Evolutionary conservation across 2,797 vertebrate species (phyloP).

Genomic region (Oryzias sinensis): DNA sequence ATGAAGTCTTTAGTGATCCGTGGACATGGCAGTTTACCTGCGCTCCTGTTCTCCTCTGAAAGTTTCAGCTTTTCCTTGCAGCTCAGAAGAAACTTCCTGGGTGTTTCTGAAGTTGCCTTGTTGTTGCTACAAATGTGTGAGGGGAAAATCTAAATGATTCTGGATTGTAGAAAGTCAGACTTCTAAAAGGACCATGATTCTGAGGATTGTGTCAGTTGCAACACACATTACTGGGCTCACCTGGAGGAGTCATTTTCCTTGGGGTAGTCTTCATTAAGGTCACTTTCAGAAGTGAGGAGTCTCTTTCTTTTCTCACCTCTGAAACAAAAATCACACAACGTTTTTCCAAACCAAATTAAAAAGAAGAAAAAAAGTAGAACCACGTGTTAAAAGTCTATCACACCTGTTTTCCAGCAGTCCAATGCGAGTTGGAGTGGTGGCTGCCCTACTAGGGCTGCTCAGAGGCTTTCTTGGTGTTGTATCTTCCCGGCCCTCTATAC

Average conservation of each 20-base stretch:
- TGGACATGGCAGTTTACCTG: conserved; percentile 73
- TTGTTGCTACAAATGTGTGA: conserved; percentile 85
- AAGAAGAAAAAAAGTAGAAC: no score
- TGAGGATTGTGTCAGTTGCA: background rate
- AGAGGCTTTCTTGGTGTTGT: conserved; percentile 84
- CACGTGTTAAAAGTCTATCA: background rate
- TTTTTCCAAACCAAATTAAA: background rate
- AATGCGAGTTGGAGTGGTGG: conserved; percentile 83
- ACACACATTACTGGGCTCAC: conserved; percentile 62
- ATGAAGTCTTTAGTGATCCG: background rate
- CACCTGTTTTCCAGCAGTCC: conserved; percentile 92
- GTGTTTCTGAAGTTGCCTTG: conserved; percentile 87
- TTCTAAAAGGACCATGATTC: no score
- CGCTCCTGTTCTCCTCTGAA: conserved; percentile 85
- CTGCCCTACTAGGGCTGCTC: conserved; percentile 80
- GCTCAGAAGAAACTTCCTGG: conserved; percentile 87
- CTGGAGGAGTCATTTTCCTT: conserved; percentile 99
- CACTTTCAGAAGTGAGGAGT: conserved; percentile 81
- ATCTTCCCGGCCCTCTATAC: conserved; percentile 86
- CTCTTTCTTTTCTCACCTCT: conserved; percentile 93
- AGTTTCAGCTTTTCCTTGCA: conserved; percentile 95
- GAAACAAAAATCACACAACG: conserved; percentile 15
- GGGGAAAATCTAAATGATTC: background rate
- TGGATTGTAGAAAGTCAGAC: no score
- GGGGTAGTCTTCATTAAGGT: conserved; percentile 93